Evolutionary conservation across 2,113 vertebrate genomes (phyloP).

Genomic region (Mastomys natalensis): DNA sequence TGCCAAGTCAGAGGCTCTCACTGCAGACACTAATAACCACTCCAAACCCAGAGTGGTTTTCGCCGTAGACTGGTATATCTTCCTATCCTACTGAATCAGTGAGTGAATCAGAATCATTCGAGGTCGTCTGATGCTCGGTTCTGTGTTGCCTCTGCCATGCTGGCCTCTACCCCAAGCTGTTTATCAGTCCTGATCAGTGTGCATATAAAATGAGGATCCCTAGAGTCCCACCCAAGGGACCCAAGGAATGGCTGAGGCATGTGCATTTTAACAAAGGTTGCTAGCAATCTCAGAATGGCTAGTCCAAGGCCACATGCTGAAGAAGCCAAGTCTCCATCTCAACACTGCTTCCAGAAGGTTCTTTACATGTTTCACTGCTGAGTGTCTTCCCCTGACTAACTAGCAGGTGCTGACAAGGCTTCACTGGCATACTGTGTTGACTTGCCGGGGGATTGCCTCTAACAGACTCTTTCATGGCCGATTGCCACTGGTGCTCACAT

Average conservation of each 20-base stretch:
- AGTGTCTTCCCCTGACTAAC: background rate
- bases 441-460: background rate
- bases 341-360: background rate
- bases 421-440: background rate
- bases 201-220: background rate
- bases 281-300: background rate
- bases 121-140: background rate
- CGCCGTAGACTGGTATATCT: background rate
- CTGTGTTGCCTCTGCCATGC: background rate
- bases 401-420: background rate
- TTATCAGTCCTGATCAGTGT: background rate
- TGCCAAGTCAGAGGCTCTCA: background rate
- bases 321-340: background rate
- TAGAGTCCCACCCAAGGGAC: background rate
- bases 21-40: background rate
- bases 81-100: background rate
- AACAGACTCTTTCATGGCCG: background rate
- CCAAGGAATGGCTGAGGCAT: background rate
- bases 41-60: background rate
- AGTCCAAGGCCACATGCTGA: background rate
- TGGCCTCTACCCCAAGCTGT: background rate
- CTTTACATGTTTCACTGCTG: background rate
- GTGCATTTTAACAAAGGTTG: conserved; percentile 14
- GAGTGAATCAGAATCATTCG: background rate
- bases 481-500: background rate